Conservation (phyloP, 2,113 vertebrate species). For the Eulemur macaco region DNA sequence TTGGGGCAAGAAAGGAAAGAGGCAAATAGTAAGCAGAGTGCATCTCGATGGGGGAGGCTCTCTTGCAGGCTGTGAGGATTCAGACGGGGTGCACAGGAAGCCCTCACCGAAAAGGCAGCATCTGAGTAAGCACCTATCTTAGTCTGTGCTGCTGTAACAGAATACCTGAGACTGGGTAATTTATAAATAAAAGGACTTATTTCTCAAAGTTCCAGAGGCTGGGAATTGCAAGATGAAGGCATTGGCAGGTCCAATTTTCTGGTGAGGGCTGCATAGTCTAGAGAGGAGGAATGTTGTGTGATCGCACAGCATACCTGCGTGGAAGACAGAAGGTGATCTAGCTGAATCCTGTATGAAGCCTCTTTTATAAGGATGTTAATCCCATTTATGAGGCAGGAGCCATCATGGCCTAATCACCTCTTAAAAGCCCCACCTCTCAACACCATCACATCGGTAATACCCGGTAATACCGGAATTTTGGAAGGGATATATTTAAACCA, state of each 20-base stretch:
- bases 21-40: background rate
- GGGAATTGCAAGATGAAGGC: background rate
- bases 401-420: too few relatives aligned
- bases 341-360: background rate
- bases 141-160: background rate
- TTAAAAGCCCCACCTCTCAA: background rate
- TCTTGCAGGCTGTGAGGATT: background rate
- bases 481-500: background rate
- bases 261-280: background rate
- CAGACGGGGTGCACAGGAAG: background rate
- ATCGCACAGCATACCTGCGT: too few relatives aligned
- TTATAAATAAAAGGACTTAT: background rate
- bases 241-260: background rate
- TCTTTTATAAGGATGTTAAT: background rate
- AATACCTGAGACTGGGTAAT: background rate
- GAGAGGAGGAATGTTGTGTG: background rate
- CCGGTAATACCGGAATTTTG: background rate
- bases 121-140: background rate
- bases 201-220: background rate
- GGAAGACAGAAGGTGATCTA: background rate
- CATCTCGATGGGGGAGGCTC: rapidly evolving
- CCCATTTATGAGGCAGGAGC: background rate
- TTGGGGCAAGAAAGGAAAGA: background rate
- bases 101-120: background rate
- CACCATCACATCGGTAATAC: background rate